Evolutionary conservation across 2,113 vertebrate genomes (phyloP).

Genomic region (Pipa parva): DNA sequence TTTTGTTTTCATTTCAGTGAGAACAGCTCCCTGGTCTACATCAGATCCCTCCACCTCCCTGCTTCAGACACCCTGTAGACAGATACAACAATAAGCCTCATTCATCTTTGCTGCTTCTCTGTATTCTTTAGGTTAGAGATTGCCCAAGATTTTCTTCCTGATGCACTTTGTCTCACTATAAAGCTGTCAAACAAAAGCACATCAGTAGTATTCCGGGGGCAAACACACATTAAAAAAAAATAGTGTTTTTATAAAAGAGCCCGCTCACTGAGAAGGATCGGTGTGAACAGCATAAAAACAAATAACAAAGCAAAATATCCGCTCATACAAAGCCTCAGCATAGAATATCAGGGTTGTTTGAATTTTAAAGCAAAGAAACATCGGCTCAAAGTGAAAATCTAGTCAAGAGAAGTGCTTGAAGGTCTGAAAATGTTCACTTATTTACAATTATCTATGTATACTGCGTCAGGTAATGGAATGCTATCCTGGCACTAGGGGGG

Average conservation of each 20-base stretch:
- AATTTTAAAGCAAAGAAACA: too few relatives aligned
- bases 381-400: too few relatives aligned
- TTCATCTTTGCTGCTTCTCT: constrained; percentile 34
- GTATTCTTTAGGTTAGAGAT: constrained; percentile 33
- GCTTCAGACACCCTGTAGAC: constrained; percentile 38
- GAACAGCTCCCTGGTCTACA: constrained; percentile 53
- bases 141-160: constrained; percentile 26
- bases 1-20: constrained; percentile 63
- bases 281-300: not conserved
- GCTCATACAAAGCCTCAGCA: not conserved
- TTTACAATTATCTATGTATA: too few relatives aligned
- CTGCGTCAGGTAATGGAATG: too few relatives aligned
- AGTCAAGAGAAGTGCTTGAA: too few relatives aligned
- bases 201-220: constrained; percentile 25
- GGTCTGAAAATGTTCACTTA: too few relatives aligned
- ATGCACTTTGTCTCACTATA: constrained; percentile 35
- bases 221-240: constrained; percentile 1
- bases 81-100: constrained; percentile 37
- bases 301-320: not conserved
- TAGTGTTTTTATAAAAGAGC: not conserved
- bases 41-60: constrained; percentile 57
- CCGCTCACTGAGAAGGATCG: not conserved
- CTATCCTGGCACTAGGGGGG: too few relatives aligned
- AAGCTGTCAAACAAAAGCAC: constrained; percentile 37
- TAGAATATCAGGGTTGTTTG: too few relatives aligned